A percentile compares a stretch with the other conserved stretches of the same genome.
phyloP scores from a whole-genome alignment of 2,113 vertebrate species.

The Bothrops jararaca region DNA sequence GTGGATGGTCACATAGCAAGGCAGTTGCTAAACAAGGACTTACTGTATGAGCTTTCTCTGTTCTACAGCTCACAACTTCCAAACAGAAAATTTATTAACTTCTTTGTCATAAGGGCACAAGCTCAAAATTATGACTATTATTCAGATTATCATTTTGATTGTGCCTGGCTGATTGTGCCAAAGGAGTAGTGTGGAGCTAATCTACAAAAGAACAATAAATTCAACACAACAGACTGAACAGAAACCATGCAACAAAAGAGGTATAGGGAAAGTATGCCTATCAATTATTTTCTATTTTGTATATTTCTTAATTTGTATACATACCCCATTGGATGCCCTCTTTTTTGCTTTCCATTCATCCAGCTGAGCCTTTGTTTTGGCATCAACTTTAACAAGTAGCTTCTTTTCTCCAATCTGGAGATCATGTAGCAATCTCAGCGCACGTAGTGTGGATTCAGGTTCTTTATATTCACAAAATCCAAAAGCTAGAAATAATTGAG shows the following conservation, averaged over 20 bases:
- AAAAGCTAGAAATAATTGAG: constrained; percentile 77
- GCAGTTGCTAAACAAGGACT: neutral
- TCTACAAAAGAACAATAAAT: neutral
- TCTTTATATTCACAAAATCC: constrained; percentile 99
- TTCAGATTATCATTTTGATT: neutral
- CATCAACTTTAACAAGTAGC: constrained; percentile 96
- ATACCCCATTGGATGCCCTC: constrained; percentile 89
- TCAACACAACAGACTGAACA: constrained; percentile 22
- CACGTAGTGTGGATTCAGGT: constrained; percentile 93
- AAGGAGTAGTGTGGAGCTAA: neutral
- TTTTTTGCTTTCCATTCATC: constrained; percentile 99
- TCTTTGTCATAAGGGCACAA: neutral
- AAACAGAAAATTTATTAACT: neutral
- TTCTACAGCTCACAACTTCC: neutral
- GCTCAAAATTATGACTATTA: neutral
- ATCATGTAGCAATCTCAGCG: constrained; percentile 91
- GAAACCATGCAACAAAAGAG: neutral
- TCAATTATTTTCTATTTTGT: neutral
- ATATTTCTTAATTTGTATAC: constrained; percentile 43
- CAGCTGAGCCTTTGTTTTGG: constrained; percentile 96
- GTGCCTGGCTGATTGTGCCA: neutral
- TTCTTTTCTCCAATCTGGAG: constrained; percentile 97
- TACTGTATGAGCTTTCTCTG: neutral
- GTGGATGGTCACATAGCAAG: neutral
- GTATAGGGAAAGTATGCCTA: constrained; percentile 11